Conservation (phyloP, 2,113 vertebrate genomes). For the Brachyhypopomus occidentalis region DNA sequence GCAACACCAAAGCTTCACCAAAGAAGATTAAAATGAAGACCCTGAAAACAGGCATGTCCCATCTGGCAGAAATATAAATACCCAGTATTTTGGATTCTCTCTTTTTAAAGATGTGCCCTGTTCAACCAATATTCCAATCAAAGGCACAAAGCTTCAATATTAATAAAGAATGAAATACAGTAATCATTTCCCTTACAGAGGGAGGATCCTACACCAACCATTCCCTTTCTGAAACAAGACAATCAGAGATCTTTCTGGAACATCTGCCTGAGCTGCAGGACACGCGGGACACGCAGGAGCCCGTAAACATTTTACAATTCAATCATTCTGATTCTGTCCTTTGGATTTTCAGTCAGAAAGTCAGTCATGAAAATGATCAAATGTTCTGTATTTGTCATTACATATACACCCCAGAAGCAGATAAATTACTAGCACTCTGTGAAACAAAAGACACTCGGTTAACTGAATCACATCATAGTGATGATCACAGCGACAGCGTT, state of each 20-base stretch:
- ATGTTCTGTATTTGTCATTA: background rate
- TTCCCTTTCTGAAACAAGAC: no score
- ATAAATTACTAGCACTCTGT: no score
- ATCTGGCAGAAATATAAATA: no score
- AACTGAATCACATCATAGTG: no score
- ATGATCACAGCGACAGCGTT: no score
- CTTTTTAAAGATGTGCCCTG: background rate
- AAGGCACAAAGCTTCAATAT: constrained; percentile 3
- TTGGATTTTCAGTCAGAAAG: constrained; percentile 8
- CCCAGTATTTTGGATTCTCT: no score
- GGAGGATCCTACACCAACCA: background rate
- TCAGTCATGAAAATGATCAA: background rate
- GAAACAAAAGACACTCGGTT: no score
- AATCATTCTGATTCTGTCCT: background rate
- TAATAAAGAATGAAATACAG: background rate
- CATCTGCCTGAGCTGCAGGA: background rate
- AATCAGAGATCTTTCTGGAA: no score
- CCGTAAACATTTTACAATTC: constrained; percentile 2
- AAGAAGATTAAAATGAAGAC: background rate
- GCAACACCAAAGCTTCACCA: background rate
- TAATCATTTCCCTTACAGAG: background rate
- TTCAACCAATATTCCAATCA: background rate
- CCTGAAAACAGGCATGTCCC: no score
- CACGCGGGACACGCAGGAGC: no score
- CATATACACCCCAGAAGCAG: no score